phyloP scores from a whole-genome alignment of 2,888 invertebrate species.

The Dasysyrphus tricinctus region DNA sequence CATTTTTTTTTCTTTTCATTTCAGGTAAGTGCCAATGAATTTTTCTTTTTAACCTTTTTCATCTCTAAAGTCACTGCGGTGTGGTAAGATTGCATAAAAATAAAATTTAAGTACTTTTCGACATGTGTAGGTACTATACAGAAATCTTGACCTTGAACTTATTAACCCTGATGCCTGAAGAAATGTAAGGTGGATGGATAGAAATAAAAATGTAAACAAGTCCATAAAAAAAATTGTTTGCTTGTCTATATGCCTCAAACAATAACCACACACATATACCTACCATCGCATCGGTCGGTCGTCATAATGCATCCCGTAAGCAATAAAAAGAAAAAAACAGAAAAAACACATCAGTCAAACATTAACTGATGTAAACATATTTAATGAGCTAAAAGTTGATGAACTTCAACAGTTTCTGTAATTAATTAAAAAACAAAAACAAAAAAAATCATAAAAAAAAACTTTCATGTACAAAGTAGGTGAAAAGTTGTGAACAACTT shows the following conservation, averaged over 20 bases:
- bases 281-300: neutral
- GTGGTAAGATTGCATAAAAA: neutral
- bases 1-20: neutral
- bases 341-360: constrained; percentile 13
- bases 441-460: too few relatives aligned
- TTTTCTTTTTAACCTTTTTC: neutral
- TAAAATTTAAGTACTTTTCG: neutral
- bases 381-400: constrained; percentile 13
- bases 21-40: constrained; percentile 21
- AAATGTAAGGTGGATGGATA: neutral
- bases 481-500: constrained; percentile 3
- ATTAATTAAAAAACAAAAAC: constrained; percentile 16
- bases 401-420: constrained; percentile 8
- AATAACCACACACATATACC: neutral
- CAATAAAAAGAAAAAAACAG: constrained; percentile 2
- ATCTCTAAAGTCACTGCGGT: neutral
- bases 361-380: constrained; percentile 15
- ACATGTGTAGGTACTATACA: neutral
- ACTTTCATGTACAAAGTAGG: neutral
- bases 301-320: neutral
- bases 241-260: neutral
- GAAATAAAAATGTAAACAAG: neutral
- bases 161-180: neutral
- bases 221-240: constrained; percentile 8
- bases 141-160: constrained; percentile 20